phyloP scores from a whole-genome alignment of 2,888 invertebrate genomes.

The Criorhina ranunculi region DNA sequence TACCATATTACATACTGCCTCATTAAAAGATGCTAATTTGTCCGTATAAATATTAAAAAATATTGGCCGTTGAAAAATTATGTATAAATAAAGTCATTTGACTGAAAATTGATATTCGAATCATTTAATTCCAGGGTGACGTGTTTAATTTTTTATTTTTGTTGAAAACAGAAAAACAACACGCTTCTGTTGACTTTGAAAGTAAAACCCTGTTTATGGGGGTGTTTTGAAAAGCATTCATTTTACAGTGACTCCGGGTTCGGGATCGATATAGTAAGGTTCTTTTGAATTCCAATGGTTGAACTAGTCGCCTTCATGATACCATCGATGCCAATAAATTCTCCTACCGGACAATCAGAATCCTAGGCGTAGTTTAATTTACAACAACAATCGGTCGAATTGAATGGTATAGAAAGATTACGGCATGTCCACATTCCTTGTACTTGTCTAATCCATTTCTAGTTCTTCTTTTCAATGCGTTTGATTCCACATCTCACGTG shows the following conservation, averaged over 20 bases:
- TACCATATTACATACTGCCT: conserved; percentile 65
- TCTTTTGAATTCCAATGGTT: no score
- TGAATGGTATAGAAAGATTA: no score
- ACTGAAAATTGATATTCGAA: conserved; percentile 24
- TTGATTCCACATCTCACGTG: no score
- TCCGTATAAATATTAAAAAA: conserved; percentile 3
- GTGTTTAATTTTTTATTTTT: not conserved
- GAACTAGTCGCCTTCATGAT: no score
- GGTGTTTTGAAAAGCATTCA: not conserved
- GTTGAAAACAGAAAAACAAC: not conserved
- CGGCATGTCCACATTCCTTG: no score
- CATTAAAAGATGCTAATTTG: conserved; percentile 46
- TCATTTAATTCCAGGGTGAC: conserved; percentile 12
- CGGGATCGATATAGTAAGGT: no score
- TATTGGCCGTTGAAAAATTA: conserved; percentile 20
- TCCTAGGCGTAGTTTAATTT: no score
- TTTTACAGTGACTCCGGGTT: not conserved
- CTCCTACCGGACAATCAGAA: no score
- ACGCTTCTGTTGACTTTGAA: not conserved
- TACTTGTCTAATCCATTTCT: no score
- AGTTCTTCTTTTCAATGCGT: no score
- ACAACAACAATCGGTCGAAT: no score
- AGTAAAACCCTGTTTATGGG: not conserved
- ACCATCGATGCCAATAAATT: no score
- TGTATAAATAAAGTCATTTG: conserved; percentile 40